Evolutionary conservation across 2,888 invertebrate genomes (phyloP), one percentile per base, ranked within the genome.

Genomic region (Dasysyrphus tricinctus): DNA sequence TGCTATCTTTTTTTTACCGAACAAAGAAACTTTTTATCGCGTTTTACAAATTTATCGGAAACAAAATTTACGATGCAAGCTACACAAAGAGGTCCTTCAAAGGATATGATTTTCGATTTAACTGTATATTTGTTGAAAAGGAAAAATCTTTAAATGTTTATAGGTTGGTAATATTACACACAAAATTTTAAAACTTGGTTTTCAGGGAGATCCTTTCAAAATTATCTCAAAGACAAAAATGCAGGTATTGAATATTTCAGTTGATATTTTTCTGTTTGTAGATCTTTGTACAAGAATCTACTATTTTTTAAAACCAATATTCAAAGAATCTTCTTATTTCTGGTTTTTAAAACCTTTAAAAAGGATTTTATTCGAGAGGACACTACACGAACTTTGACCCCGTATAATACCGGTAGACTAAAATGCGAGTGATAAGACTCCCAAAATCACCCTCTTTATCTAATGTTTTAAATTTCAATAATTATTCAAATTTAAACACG

Each of bases 391-490:
- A 47, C 14, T 56, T 56, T 44, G 11, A 51, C 59, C 57, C 70
- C 80, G 84, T 29, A 24, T 24, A 12, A 59, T 59, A 72, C 70
- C 84, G 75, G 57, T 56, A n/a, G 54, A 80, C 54, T 61, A 16
- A 19, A 63, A 34, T 4, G n/a, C 7, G 9, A 72, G 47, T 14
- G 14, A 24, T 1, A 24, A 59, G 44, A 61, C 61, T 72, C 6
- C 16, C 1, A n/a, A 49, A 63, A 44, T 11, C 34, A 14, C 34
- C 8, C 8, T 14, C 19, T 24, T 0, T 24, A 42, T 14, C 24
- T 29, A 3, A 57, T 6, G 16, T 16, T 57, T 37, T 37, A 1
- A 37, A 59, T 1, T 42, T 39, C 8, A 61, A 14, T 29, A 54
- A 3, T 3, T 1, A 29, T 8, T 24, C 2, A 3, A 16, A 16